Evolutionary conservation across 2,113 vertebrate genomes (phyloP).

Genomic region (Chloropsis cyanopogon): DNA sequence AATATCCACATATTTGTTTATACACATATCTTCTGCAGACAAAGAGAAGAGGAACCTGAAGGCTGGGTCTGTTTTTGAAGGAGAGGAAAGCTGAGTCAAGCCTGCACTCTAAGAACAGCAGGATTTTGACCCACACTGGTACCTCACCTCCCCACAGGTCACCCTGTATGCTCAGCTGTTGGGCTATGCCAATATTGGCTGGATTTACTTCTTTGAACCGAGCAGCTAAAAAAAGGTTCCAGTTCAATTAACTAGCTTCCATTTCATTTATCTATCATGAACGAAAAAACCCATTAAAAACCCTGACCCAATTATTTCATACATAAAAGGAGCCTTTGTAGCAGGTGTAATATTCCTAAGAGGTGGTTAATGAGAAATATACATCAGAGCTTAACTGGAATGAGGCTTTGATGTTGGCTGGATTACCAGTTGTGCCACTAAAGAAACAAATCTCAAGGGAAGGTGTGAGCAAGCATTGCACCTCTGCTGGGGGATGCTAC

Average conservation of each 20-base stretch:
- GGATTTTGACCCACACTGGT: not conserved
- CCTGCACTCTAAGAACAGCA: not conserved
- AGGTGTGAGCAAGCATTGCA: not conserved
- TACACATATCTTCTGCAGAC: not conserved
- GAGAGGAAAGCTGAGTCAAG: not conserved
- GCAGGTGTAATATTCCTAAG: conserved; percentile 33
- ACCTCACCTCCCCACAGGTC: not conserved
- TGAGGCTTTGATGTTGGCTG: conserved; percentile 27
- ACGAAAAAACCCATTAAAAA: not conserved
- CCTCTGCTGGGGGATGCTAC: not conserved
- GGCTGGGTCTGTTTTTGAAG: not conserved
- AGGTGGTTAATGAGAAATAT: conserved; percentile 18
- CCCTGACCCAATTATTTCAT: conserved; percentile 30
- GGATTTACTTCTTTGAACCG: not conserved
- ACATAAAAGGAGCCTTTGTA: conserved; percentile 52
- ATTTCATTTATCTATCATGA: not conserved
- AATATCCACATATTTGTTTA: not conserved
- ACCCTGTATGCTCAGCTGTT: not conserved
- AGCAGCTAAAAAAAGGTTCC: not conserved
- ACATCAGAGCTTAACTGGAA: not conserved
- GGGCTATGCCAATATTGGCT: not conserved
- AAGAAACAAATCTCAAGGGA: not conserved
- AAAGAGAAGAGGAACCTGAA: not conserved
- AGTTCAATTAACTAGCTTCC: not conserved
- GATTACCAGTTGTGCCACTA: not conserved